Evolutionary conservation across 2,797 vertebrate genomes (phyloP), one percentile per base, ranked within the genome.

Genomic region (Halcyon chelicuti): DNA sequence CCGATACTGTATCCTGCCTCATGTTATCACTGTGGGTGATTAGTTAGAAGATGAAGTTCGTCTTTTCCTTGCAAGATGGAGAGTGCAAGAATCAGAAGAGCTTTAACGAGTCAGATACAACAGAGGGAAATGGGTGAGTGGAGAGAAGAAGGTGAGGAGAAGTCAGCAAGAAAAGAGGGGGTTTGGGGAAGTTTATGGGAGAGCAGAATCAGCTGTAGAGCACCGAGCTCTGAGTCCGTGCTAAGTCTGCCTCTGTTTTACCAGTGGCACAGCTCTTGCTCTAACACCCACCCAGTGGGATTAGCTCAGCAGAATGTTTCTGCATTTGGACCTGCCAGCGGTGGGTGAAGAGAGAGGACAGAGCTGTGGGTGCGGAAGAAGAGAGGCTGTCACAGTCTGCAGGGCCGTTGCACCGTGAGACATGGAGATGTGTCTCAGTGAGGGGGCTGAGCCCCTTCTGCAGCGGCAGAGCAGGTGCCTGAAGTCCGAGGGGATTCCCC

Each of bases 1-100:
- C 60, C 6, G 7, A 14, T 66, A 16, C 23, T 72, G 73, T 31
- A 31, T 62, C 58, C 2, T 4, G 6, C 65, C 71, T 60, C 33
- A 18, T 0, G 0, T 29, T 81, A 28, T 49, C 4, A 0, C 58
- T n/a, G 26, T 0, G 2, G 47, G 12, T 44, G 21, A 44, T 86
- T 33, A 37, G 16, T 26, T 60, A 39, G 42, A 49, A 49, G 83
- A 65, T 37, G 61, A 54, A 21, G 19, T 31, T 87, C 28, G 18
- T 21, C 55, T 57, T 76, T 62, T 51, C 54, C 42, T 68, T 17
- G 7, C n/a, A 28, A 73, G 18, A 10, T 3, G 1, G 28, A 71
- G 40, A 73, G 52, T 17, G 46, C 16, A 75, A 70, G 74, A 80
- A 62, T 29, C 76, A 58, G n/a, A 35, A 65, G 51, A 58, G 28